These are phyloP conservation scores for Callocephalon fimbriatum DNA, from an alignment of 2,113 vertebrate genomes.

Conservation along the genomic window DNA sequence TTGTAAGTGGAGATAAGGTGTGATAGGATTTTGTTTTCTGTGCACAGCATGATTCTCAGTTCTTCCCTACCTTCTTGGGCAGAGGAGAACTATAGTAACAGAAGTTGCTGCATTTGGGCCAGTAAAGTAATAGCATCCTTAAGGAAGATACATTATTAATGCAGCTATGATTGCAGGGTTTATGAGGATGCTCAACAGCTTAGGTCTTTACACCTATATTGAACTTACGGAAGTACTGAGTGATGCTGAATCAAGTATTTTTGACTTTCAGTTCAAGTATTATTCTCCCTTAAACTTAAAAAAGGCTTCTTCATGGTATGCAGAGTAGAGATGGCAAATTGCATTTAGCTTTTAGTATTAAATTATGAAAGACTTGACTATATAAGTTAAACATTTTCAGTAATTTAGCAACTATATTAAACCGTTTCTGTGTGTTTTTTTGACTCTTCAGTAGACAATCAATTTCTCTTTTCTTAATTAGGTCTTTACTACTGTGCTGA, in stretches of 20 bases:
- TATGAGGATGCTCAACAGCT: neutral
- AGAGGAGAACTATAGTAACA: neutral
- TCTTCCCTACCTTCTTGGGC: neutral
- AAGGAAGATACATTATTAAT: neutral
- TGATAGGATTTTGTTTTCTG: neutral
- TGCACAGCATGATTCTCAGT: neutral
- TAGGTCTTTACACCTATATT: neutral
- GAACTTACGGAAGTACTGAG: neutral
- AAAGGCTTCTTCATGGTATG: neutral
- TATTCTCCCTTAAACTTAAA: neutral
- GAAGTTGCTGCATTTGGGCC: neutral
- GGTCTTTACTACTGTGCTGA: slow-evolving; percentile 59
- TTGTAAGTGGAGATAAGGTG: neutral
- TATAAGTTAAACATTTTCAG: neutral
- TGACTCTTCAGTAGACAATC: neutral
- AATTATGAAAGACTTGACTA: neutral
- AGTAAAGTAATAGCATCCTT: neutral
- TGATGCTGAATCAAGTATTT: neutral
- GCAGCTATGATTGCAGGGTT: rapidly evolving
- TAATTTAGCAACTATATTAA: neutral
- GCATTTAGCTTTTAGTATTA: neutral
- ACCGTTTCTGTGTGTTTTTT: neutral
- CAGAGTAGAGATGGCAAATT: neutral
- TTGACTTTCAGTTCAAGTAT: neutral
- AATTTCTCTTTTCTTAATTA: slow-evolving; percentile 63